Evolutionary conservation across 2,797 vertebrate genomes (phyloP), one percentile per base, ranked within the genome.

Genomic region (Pogonophryne albipinna): DNA sequence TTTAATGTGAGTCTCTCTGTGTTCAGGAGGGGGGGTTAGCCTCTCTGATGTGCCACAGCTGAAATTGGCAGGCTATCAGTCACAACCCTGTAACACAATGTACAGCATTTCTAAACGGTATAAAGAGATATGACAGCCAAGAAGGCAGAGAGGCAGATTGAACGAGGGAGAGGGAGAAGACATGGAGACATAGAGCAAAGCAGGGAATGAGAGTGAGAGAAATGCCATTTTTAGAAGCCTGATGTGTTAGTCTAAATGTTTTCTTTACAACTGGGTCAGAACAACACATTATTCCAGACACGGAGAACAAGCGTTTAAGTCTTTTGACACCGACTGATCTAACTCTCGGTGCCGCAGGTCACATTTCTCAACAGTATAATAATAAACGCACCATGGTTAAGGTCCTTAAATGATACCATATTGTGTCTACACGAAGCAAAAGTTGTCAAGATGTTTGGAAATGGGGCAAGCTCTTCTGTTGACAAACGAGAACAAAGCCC

Each of bases 31-130:
- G 31, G 73, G 84, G 75, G 83, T 74, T 80, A 71, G 83, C 77
- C 77, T 83, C 88, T 91, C 88, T 92, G 88, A 93, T 93, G 92
- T 94, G 92, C 91, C 86, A 90, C 90, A 89, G 91, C 92, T 90
- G 82, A 93, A 94, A 93, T 91, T 93, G 92, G 93, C 92, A 94
- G 86, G 78, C 89, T 93, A 94, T 93, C 93, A 93, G 92, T 93
- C 92, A 90, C 86, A 92, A 92, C 90, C 89, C 91, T 91, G 90
- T 91, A 93, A 91, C 90, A 93, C 91, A 93, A 93, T 92, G 92
- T 93, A 91, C 91, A 90, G 91, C 89, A 92, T 92, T 93, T 93
- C 92, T 91, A 92, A 92, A 93, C 87, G 91, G 84, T 85, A 92
- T 89, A 91, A 90, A 89, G 87, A 89, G 87, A 91, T 89, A 87